Base-by-base conservation (phyloP, 2,797 vertebrate genomes). In the Scomberomorus guttatus region DNA sequence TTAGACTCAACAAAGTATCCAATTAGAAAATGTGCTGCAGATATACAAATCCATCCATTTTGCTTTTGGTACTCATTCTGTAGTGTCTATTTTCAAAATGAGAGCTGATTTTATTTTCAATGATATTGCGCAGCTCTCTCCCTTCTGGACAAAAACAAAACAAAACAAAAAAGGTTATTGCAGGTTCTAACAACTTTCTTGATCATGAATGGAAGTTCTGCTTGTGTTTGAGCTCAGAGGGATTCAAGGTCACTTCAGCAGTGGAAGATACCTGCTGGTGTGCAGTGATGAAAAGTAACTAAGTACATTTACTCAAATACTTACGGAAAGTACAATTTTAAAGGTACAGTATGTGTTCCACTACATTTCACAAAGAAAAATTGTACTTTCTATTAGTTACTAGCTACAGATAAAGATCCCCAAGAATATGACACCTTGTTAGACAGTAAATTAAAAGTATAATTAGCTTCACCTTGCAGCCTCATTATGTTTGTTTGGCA, bases 131-230 rank as follows among this genome's bases (percentile, higher is more conserved):
- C 57, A 62, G 58, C 2, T 5, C 46, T 13, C 54, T 54, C 60
- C 66, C 76, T 71, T 58, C 51, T 89, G 87, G 66, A 24, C 37
- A 78, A 20, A 73, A 29, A 3, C 6, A 42, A 39, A 39, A 24
- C 37, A 78, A 20, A 73, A 29, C 0, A 10, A 42, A 39, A 39
- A 9, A 17, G 4, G 42, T 50, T 67, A 69, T 25, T 70, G 57
- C 74, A 86, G 48, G 8, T 37, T 71, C 37, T 6, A 32, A 77
- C 20, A 51, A 8, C 24, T 62, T 11, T 29, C n/a, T 10, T 24
- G 20, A 22, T 64, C 17, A 24, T 51, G 1, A 27, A 3, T 8
- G 14, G 57, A 48, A 50, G 48, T 59, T n/a, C 3, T 42, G 6
- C 15, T 15, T 54, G 1, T 42, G 42, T 18, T 42, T 48, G 44